Percentiles rank a stretch among this genome's conserved stretches.
Conservation (phyloP, 1,140 invertebrate species). For the Oryctes rhinoceros region DNA sequence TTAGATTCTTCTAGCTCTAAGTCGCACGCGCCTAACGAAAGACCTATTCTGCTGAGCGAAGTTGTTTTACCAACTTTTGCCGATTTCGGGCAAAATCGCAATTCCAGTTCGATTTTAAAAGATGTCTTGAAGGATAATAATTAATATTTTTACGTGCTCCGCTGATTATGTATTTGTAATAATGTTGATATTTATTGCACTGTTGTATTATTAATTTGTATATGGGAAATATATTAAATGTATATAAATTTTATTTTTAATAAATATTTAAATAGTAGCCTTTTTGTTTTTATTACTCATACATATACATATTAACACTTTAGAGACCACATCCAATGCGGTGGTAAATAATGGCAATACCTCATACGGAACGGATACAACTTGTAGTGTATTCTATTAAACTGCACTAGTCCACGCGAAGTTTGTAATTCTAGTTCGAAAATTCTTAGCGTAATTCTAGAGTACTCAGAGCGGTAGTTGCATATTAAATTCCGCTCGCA, state of each 20-base stretch:
- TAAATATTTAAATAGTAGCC: conserved; percentile 18
- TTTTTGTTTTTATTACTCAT: background rate
- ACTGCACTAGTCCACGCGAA: too few species aligned
- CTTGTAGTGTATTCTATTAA: too few species aligned
- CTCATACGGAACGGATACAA: too few species aligned
- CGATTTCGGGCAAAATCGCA: conserved; percentile 70
- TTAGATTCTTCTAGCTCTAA: conserved; percentile 45
- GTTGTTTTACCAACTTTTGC: conserved; percentile 68
- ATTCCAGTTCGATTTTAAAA: conserved; percentile 74
- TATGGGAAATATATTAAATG: conserved; percentile 32
- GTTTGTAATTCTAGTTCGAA: too few species aligned
- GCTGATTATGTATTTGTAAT: background rate
- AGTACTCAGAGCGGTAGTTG: too few species aligned
- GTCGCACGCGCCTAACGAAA: conserved; percentile 54
- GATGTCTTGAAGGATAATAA: conserved; percentile 71
- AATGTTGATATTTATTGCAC: conserved; percentile 16
- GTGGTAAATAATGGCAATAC: too few species aligned
- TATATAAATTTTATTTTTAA: conserved; percentile 34
- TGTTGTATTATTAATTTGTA: conserved; percentile 33
- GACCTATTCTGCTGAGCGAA: conserved; percentile 67
- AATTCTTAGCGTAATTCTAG: too few species aligned
- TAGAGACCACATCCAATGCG: too few species aligned
- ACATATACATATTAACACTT: too few species aligned
- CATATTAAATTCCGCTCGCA: too few species aligned
- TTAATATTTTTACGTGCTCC: conserved; percentile 33